Conservation (phyloP, 2,113 vertebrate genomes). For the Hemichromis elongatus region DNA sequence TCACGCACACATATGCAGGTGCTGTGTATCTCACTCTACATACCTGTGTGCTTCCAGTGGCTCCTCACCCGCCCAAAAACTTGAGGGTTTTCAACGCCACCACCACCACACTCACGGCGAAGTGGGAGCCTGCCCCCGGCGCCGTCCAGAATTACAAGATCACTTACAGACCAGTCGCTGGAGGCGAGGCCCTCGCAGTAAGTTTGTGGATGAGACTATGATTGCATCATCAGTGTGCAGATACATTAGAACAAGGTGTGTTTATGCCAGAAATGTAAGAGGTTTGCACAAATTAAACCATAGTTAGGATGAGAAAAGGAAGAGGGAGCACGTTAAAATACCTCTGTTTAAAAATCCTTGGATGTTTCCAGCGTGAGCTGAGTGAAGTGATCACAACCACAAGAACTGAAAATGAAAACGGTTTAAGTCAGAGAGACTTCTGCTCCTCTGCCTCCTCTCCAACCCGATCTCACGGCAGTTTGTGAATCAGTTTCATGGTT, state of each 20-base stretch:
- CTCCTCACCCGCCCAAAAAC: conserved; percentile 82
- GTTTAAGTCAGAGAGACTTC: background rate
- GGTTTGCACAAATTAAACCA: background rate
- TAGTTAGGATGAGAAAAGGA: background rate
- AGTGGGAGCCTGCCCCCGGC: conserved; percentile 89
- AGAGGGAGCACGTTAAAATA: background rate
- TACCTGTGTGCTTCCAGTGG: conserved; percentile 68
- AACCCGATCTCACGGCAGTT: background rate
- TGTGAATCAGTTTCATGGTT: background rate
- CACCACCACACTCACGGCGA: conserved; percentile 80
- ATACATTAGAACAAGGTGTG: background rate
- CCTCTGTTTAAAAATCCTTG: background rate
- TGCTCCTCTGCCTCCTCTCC: background rate
- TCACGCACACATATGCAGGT: background rate
- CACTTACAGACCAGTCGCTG: conserved; percentile 74
- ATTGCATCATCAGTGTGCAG: background rate
- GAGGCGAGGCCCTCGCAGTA: conserved; percentile 78
- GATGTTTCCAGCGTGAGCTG: background rate
- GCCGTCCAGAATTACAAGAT: conserved; percentile 86
- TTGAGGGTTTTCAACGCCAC: conserved; percentile 90
- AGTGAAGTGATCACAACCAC: background rate
- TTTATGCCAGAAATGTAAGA: background rate
- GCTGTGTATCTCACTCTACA: background rate
- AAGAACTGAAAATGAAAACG: background rate
- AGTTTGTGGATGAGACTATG: conserved; percentile 8